Base-by-base conservation (phyloP, 1,140 invertebrate species). In the Pogonomyrmex californicus region DNA sequence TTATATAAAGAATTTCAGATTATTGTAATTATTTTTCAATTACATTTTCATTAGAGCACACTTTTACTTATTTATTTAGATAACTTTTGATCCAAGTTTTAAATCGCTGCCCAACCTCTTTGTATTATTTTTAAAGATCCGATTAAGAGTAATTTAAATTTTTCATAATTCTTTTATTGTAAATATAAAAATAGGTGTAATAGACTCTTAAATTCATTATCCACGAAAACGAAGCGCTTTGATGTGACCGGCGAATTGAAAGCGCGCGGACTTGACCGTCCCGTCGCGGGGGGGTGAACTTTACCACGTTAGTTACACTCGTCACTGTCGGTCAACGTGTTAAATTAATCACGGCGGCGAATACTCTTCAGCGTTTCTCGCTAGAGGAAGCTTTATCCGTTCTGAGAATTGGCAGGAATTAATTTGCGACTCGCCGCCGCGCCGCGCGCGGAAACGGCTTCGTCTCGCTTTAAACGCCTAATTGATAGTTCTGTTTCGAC, bases 401-500 rank as follows among this genome's bases (percentile, higher is more conserved):
- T 83, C 79, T 75, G 41, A 36, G 79, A 83, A 83, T 83, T 62
- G 79, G 79, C 41, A 83, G 79, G 54, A 83, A 83, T 83, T 73
- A 73, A 83, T 83, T 83, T 73, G 79, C 75, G 41, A 78, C 10
- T 62, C 56, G 36, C 36, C 66, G 44, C 60, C 77, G 62, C 36
- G 7, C 23, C 56, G 56, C 41, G 65, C 49, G 36, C 78, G 78
- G 78, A 81, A 70, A 70, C 51, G 47, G 60, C 44, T 65, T 65
- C 49, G 77, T 68, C 47, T 68, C 78, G 38, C 78, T 70, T 70
- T 36, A 70, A 70, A 60, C 49, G 63, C 23, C 63, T 81, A 81
- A 81, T 81, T 70, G 78, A 81, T 44, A 38, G 36, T 44, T 81
- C 78, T 81, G 78, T 70, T 81, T 56, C 65, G 51, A 70, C 63